Percentiles rank a stretch among this genome's conserved stretches.
phyloP scores from a whole-genome alignment of 2,113 vertebrate species.

The Vicugna pacos region DNA sequence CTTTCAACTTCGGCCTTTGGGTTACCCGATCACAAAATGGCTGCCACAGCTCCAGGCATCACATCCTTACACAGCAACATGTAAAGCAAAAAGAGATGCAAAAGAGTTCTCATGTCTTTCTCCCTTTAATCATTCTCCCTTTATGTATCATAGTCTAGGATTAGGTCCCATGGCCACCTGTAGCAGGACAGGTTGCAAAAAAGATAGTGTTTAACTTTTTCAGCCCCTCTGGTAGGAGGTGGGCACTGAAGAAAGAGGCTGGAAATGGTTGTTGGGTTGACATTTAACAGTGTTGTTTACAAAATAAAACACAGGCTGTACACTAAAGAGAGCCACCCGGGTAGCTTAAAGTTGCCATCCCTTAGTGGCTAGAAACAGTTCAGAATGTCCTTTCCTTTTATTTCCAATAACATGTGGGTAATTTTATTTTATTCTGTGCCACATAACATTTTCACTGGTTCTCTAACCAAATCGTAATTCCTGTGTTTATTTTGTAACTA shows the following conservation, averaged over 20 bases:
- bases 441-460: not conserved
- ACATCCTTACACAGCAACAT: not conserved
- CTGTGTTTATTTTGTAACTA: not conserved
- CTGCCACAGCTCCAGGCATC: conserved; percentile 15
- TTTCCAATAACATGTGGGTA: not conserved
- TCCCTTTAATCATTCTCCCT: not conserved
- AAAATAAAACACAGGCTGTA: not conserved
- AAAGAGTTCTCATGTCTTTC: not conserved
- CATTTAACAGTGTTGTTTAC: not conserved
- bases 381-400: not conserved
- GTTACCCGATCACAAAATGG: not conserved
- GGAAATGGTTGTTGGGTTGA: not conserved
- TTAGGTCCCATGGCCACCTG: not conserved
- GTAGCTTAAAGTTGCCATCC: not conserved
- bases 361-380: not conserved
- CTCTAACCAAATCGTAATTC: not conserved
- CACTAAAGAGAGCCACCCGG: not conserved
- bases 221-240: not conserved
- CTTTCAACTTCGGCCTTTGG: not conserved
- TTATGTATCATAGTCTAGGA: not conserved
- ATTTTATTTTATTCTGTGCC: not conserved
- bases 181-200: not conserved
- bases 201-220: not conserved
- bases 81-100: not conserved
- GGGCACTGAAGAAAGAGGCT: not conserved